Evolutionary conservation across 1,140 invertebrate species (phyloP).

Genomic region (Leguminivora glycinivorella): DNA sequence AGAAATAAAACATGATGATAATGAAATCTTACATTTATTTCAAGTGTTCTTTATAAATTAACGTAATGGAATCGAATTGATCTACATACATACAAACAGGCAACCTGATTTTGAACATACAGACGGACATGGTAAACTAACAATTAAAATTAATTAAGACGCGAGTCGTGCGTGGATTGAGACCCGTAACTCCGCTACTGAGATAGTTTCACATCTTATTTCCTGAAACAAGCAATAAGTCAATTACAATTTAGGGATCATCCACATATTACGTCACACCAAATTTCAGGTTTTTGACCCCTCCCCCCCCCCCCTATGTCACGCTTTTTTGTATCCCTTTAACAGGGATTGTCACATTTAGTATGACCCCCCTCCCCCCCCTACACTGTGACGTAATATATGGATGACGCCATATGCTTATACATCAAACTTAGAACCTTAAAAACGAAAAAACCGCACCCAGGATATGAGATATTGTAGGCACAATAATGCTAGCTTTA

Average conservation of each 20-base stretch:
- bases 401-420: too few relatives aligned
- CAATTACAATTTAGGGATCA: constrained; percentile 24
- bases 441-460: too few relatives aligned
- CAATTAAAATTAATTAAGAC: constrained; percentile 43
- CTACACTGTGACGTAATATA: too few relatives aligned
- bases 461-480: too few relatives aligned
- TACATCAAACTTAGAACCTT: too few relatives aligned
- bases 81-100: constrained; percentile 70
- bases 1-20: constrained; percentile 53
- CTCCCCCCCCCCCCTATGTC: too few relatives aligned
- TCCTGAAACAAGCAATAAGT: constrained; percentile 57
- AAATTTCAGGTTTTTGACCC: too few relatives aligned
- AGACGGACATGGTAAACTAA: constrained; percentile 56
- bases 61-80: constrained; percentile 58
- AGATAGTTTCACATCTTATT: constrained; percentile 49
- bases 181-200: constrained; percentile 45
- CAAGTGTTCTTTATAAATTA: constrained; percentile 66
- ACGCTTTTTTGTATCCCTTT: too few relatives aligned
- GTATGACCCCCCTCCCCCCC: too few relatives aligned
- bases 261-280: too few relatives aligned
- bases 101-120: constrained; percentile 62
- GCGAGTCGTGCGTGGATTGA: constrained; percentile 38
- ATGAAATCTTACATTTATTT: constrained; percentile 72
- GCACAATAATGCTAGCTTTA: too few relatives aligned
- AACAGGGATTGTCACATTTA: too few relatives aligned